Percentiles rank a stretch among this genome's conserved stretches.
Conservation (phyloP, 2,113 vertebrate species). For the Lamprotornis superbus region DNA sequence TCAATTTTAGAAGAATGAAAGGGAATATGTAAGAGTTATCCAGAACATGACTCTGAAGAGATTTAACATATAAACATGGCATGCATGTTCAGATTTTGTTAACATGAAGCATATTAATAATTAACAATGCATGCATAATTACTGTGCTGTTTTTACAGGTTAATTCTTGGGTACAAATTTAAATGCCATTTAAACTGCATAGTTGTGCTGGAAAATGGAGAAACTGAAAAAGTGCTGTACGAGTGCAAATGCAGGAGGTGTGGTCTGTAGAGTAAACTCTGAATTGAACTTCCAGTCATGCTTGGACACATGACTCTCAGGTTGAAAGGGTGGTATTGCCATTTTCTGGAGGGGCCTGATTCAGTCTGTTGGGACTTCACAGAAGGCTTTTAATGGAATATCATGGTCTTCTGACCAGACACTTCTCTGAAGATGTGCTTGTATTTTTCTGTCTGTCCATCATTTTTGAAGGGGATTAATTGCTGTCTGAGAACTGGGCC, state of each 20-base stretch:
- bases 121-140: neutral
- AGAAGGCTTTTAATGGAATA: neutral
- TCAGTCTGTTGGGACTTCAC: neutral
- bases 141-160: neutral
- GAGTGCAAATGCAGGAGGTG: neutral
- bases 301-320: neutral
- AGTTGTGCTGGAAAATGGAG: neutral
- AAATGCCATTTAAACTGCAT: neutral
- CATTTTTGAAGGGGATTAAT: neutral
- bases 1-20: neutral
- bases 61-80: neutral
- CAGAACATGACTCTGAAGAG: neutral
- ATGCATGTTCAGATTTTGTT: neutral
- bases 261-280: neutral
- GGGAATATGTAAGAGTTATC: neutral
- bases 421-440: neutral
- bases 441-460: neutral
- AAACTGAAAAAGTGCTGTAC: neutral
- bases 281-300: neutral
- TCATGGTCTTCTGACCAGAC: rapidly evolving
- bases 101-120: neutral
- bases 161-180: neutral
- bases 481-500: neutral
- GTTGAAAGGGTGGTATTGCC: neutral
- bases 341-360: neutral